A percentile compares a stretch with the other conserved stretches of the same genome.
These are phyloP conservation scores for Tetragnatha montana DNA, from an alignment of 2,888 invertebrate species.

Conservation along the genomic window DNA sequence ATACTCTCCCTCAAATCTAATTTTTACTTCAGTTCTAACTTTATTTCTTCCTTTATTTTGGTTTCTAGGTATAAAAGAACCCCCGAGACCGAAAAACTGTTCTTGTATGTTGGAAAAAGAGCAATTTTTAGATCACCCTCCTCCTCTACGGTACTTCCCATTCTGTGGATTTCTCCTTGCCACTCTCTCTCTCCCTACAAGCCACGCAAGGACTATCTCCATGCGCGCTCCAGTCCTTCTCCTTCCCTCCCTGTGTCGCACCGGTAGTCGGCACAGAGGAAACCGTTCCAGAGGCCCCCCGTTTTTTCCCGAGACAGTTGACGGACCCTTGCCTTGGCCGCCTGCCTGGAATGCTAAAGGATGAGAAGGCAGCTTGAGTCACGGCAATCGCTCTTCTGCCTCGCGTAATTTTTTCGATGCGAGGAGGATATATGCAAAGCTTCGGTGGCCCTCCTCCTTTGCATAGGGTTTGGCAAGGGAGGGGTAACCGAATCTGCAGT, in stretches of 20 bases:
- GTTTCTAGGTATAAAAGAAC: too few species aligned
- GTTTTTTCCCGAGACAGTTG: conserved; percentile 10
- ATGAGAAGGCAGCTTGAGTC: conserved; percentile 36
- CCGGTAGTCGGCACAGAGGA: conserved; percentile 54
- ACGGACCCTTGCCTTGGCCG: conserved; percentile 52
- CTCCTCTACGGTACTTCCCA: too few species aligned
- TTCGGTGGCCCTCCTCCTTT: background rate
- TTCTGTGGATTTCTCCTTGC: too few species aligned
- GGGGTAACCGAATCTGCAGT: too few species aligned
- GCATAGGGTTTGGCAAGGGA: background rate
- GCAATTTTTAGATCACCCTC: too few species aligned
- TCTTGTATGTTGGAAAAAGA: too few species aligned
- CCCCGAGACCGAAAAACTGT: too few species aligned
- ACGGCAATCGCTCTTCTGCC: conserved; percentile 4
- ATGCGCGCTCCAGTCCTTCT: background rate
- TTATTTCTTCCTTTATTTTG: too few species aligned
- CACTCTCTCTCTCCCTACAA: too few species aligned
- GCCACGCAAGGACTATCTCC: too few species aligned
- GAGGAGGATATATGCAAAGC: background rate
- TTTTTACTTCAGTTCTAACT: too few species aligned
- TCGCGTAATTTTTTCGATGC: background rate
- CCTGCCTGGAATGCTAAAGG: conserved; percentile 48
- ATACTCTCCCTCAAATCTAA: too few species aligned
- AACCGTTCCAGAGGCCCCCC: conserved; percentile 24
- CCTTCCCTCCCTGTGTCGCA: background rate